Evolutionary conservation across 1,140 invertebrate species (phyloP), one percentile per base, ranked within the genome.

Genomic region (Eumaeus atala): DNA sequence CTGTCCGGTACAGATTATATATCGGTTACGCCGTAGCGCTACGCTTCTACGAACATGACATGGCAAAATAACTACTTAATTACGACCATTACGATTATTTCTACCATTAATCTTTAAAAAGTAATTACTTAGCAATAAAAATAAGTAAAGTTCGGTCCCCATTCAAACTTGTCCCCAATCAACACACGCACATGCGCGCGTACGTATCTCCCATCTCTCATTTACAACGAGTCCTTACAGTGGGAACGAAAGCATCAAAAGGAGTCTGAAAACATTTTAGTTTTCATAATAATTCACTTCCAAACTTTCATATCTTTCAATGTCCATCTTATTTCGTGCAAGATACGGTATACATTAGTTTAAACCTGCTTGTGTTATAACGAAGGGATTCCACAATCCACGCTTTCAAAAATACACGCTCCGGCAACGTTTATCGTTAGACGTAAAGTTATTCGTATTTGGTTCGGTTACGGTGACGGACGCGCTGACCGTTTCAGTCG

Each of bases 301-400:
- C 37, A 50, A 33, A 33, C 0, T 9, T 37, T 54, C 16, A 60
- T 56, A 28, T 50, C 42, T 58, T 28, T 9, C 51, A 69, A 64
- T 68, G 35, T 66, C 9, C 56, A 56, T 62, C 64, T 60, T 77
- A 77, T 56, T 7, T 0, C n/a, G 0, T 11, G 21, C 10, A n/a
- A 0, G 1, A 58, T 77, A 75, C 54, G 50, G 65, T 64, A 37
- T 38, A 60, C 57, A 63, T 71, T 74, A 35, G 36, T 35, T 59
- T 70, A 58, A 28, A 11, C n/a, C n/a, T n/a, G 38, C 1, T 69
- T 67, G 67, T 75, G 71, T 77, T 79, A 72, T 77, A 61, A 75
- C 55, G 49, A 70, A 64, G 66, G 66, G 66, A 62, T 76, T 69
- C 63, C 52, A 38, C 48, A 59, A 60, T 66, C 59, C 56, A 56